Evolutionary conservation across 2,888 invertebrate genomes (phyloP), one percentile per base, ranked within the genome.

Genomic region (Elaeidobius kamerunicus): DNA sequence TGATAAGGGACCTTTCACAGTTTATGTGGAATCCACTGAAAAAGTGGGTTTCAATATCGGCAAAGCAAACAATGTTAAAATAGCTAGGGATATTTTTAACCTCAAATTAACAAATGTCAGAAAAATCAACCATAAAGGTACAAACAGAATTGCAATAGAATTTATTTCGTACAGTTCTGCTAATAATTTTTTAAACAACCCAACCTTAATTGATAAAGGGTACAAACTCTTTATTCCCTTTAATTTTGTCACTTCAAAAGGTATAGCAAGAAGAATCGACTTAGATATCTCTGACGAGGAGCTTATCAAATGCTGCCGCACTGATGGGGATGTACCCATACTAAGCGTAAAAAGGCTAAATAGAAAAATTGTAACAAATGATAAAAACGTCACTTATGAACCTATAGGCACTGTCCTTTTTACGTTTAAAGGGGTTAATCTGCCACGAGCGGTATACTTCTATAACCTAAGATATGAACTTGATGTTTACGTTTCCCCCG

Each of bases 181-280:
- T 14, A 40, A 40, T 14, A 2, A n/a, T 1, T 27, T 40, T 15
- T 23, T 23, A 3, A 27, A 3, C 7, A 40, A 40, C 15, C 20
- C 14, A 40, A 27, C 15, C 6, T 11, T 40, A 27, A 15, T 38
- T 9, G n/a, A 38, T 11, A 38, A 38, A 38, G 19, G 38, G 2
- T 35, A 35, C 16, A 35, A 35, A 14, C 5, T 20, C 15, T 40
- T 27, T 9, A 20, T 27, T 12, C 40, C 40, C 5, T 27, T 40
- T 11, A 40, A 40, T 14, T 40, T 40, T 40, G 27, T 40, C 6
- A 41, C 44, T 7, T 14, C 35, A 5, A 46, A 46, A 12, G 46
- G 46, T 9, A 36, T 38, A 3, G 18, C 28, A 6, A 46, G 46
- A 16, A 16, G 28, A 9, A 23, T 46, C 11, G 14, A 19, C 11